Conservation (phyloP, 2,113 vertebrate genomes). For the Gadus macrocephalus region DNA sequence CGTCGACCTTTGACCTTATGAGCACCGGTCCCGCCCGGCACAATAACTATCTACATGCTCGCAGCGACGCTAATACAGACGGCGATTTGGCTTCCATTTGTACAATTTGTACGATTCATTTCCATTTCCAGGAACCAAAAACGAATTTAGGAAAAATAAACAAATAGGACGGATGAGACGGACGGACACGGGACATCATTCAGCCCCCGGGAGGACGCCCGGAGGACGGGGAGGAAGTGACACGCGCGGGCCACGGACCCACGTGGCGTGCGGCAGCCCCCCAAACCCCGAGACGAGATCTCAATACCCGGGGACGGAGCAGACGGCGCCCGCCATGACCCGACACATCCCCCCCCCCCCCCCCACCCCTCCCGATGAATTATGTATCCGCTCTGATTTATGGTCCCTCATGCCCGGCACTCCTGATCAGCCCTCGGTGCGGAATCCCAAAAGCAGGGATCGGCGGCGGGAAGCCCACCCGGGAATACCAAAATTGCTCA, state of each 20-base stretch:
- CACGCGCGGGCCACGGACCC: too few relatives aligned
- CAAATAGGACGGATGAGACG: conserved; percentile 17
- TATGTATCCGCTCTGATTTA: conserved; percentile 79
- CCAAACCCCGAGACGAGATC: conserved; percentile 18
- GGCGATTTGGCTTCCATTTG: not conserved
- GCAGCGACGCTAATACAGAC: not conserved
- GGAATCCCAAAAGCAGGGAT: conserved; percentile 56
- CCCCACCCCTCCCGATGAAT: conserved; percentile 74
- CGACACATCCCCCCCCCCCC: conserved; percentile 67
- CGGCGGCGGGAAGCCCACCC: conserved; percentile 59
- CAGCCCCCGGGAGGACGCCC: too few relatives aligned
- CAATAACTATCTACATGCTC: conserved; percentile 2
- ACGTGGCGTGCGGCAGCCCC: too few relatives aligned
- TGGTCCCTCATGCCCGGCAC: conserved; percentile 67
- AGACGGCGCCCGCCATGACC: conserved; percentile 72
- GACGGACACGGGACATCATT: conserved; percentile 2
- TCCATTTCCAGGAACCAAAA: conserved; percentile 2
- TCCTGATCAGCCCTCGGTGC: conserved; percentile 52
- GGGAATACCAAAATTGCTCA: conserved; percentile 78
- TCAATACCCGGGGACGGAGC: conserved; percentile 40
- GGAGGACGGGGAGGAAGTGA: too few relatives aligned
- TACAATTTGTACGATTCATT: not conserved
- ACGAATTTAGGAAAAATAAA: conserved; percentile 4
- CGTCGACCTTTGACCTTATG: conserved; percentile 10
- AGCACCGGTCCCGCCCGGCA: not conserved